Base-by-base conservation (phyloP, 1,140 invertebrate genomes). In the Drosophila suzukii region DNA sequence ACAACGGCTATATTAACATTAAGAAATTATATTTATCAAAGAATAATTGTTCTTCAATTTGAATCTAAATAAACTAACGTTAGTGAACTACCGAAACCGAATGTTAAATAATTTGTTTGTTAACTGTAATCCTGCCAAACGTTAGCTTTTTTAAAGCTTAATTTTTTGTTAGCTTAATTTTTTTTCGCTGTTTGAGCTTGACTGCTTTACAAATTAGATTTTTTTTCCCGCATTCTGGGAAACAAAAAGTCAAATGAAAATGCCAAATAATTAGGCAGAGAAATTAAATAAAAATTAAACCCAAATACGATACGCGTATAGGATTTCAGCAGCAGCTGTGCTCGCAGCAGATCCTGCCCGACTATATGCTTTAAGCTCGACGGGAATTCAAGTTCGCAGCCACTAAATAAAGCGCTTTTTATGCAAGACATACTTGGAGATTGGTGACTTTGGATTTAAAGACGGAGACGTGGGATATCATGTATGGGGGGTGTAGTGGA, bases 171-270 rank as follows among this genome's bases (percentile, higher is more conserved):
- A n/a, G n/a, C n/a, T n/a, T n/a, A n/a, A n/a, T n/a, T 20, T 20
- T 20, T 20, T 20, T 20, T 20, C 20, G 20, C 20, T 20, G 20
- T 77, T 78, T 47, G 66, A 71, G 58, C 51, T 63, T 43, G 54
- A 39, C 71, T 77, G 66, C 53, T 78, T 74, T 84, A 84, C 84
- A 88, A 88, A 88, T 88, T 88, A 76, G 77, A 71, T 61, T 81
- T 81, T 90, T 81, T 81, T 80, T 88, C 84, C 63, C 60, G 60
- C 59, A 72, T 76, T 84, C 51, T 53, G 68, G 51, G 20, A 57
- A 53, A 59, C 54, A 56, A 71, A 73, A 60, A 79, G 62, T 59
- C 59, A 66, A 79, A 79, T 59, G 56, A 74, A 62, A 81, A 60
- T 58, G 27, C 27, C 66, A 57, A 50, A 49, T 44, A 78, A 72